Base-by-base conservation (phyloP, 2,797 vertebrate species). In the Mastacembelus armatus region DNA sequence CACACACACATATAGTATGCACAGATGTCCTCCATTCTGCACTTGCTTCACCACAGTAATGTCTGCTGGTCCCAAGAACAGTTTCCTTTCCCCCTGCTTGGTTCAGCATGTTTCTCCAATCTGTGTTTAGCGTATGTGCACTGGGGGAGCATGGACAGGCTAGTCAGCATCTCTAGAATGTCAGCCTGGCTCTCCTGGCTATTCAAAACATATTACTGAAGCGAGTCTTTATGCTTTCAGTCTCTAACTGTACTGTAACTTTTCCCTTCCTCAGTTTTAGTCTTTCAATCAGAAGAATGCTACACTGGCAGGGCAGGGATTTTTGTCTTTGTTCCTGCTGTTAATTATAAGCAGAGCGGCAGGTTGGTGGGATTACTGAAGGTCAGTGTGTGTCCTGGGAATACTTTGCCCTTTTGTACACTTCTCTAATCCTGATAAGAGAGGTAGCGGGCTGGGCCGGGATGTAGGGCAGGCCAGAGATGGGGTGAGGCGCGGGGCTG, bases 311-410 rank as follows among this genome's bases (percentile, higher is more conserved):
- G 67, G 66, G 73, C 35, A 24, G 80, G 68, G 79, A 74, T 80
- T 89, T 87, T 83, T 82, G 84, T 90, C 78, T 83, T 88, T 90
- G 84, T 91, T 90, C 87, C 87, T 89, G 81, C 91, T 94, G 91
- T 93, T 95, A 93, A 94, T 94, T 93, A 93, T 89, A 89, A 89
- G 88, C 88, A 88, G 91, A 90, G 89, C 88, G 88, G 92, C 90
- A 93, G 92, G 92, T 88, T 92, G 94, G 86, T 91, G 88, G 93
- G 94, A 95, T 94, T 94, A 96, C 78, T 93, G 93, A 96, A 96
- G 95, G 96, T 97, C 95, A 96, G 93, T 54, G 80, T 85, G 92
- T 94, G 91, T 95, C 95, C 93, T 96, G 95, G 96, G 96, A 96
- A 95, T 95, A 94, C 87, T 89, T 93, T 96, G 95, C 94, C 96